Conservation (phyloP, 2,113 vertebrate genomes). For the Salvelinus fontinalis region DNA sequence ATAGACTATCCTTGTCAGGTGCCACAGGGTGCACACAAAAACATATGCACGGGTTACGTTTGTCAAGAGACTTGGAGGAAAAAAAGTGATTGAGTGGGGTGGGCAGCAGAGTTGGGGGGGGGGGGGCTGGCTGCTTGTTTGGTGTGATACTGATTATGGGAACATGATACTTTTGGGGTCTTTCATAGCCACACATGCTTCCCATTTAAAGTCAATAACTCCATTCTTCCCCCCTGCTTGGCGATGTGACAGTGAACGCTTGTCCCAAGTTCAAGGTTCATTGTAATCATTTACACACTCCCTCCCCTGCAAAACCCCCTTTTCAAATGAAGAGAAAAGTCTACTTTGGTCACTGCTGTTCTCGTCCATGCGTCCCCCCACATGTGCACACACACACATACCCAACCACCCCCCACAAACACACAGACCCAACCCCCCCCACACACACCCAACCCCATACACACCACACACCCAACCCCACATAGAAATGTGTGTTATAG, state of each 20-base stretch:
- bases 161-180: constrained; percentile 1
- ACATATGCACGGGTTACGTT: too few relatives aligned
- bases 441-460: too few relatives aligned
- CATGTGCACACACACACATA: neutral
- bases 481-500: too few relatives aligned
- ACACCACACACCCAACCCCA: accelerated
- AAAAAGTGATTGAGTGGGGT: neutral
- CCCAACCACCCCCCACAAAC: too few relatives aligned
- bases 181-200: constrained; percentile 1
- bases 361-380: neutral
- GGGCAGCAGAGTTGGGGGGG: neutral
- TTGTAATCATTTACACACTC: constrained; percentile 3
- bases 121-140: neutral
- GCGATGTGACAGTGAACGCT: neutral
- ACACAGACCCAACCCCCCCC: too few relatives aligned
- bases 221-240: neutral
- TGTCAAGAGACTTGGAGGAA: neutral
- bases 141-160: constrained; percentile 1
- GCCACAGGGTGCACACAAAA: neutral
- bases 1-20: neutral
- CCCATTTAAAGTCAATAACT: constrained; percentile 10
- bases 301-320: too few relatives aligned
- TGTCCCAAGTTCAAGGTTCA: constrained; percentile 9
- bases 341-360: neutral
- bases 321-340: constrained; percentile 6